Evolutionary conservation across 2,888 invertebrate species (phyloP), one percentile per base, ranked within the genome.

Genomic region (Volucella inflata): DNA sequence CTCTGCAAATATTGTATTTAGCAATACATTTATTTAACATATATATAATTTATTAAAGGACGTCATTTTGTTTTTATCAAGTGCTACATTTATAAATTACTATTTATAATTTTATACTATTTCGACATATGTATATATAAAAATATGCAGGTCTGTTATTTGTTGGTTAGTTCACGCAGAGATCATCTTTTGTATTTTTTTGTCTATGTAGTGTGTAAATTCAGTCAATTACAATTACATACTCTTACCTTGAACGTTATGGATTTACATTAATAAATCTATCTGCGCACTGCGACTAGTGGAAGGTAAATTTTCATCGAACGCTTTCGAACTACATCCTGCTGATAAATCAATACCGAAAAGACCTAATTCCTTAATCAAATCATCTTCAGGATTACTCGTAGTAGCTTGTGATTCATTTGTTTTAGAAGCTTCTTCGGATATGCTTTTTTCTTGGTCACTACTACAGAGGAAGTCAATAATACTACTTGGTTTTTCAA

Each of bases 311-410:
- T 83, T 57, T 0, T 11, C 50, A 60, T 42, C 8, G 11, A 30
- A 30, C 6, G 30, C 30, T 30, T 30, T 11, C 17, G 68, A 36
- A 40, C 30, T 64, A 4, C 57, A 36, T 38, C 85, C 62, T 38
- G 81, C 85, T 14, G 67, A 67, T 17, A 92, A 88, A 87, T 92
- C 92, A 0, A 93, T 92, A 77, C 94, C 94, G 0, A 93, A 93
- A 38, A 94, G 88, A 0, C 94, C 94, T 10, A 94, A 89, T 88
- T 94, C 94, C 48, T 93, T 93, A 68, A 94, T 89, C 21, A 94
- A 91, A 51, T 87, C 87, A 42, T 91, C 90, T 42, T 88, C 87
- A 8, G 89, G 87, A 53, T 78, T 75, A 21, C 68, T 80, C 8
- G 79, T 50, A 48, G 64, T 53, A 16, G 11, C 2, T 42, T 53